Conservation (phyloP, 2,113 vertebrate genomes). For the Nothoprocta pentlandii region DNA sequence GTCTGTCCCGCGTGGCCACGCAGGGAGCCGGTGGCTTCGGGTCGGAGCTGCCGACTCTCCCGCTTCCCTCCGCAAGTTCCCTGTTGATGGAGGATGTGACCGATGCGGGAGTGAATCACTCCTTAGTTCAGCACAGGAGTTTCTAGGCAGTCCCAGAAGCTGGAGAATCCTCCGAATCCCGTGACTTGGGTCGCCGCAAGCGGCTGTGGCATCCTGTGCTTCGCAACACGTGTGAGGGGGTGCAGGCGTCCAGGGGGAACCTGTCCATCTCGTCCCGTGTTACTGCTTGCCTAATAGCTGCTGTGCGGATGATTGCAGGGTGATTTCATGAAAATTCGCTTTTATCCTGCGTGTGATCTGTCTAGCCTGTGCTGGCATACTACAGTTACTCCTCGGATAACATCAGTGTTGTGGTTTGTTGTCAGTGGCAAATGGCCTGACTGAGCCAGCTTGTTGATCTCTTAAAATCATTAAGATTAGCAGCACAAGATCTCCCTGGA, state of each 20-base stretch:
- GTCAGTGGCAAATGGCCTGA: not conserved
- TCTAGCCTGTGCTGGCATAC: not conserved
- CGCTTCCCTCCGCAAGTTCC: not conserved
- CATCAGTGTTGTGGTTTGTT: constrained; percentile 24
- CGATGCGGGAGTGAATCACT: not conserved
- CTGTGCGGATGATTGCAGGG: not conserved
- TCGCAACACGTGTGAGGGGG: not conserved
- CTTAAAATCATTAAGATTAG: constrained; percentile 33
- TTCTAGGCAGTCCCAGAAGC: not conserved
- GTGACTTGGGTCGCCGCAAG: not conserved
- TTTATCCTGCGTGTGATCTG: not conserved
- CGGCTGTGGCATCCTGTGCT: not conserved
- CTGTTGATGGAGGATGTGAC: rapidly evolving
- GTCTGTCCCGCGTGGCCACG: not conserved
- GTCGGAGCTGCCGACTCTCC: not conserved
- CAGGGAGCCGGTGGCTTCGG: not conserved
- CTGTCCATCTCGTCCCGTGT: not conserved
- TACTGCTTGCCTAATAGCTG: not conserved
- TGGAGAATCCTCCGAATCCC: not conserved
- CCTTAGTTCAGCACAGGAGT: not conserved
- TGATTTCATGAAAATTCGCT: not conserved
- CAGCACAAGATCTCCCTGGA: constrained; percentile 21
- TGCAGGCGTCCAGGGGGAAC: not conserved
- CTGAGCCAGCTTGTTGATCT: constrained; percentile 1
- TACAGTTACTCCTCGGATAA: constrained; percentile 31